A percentile compares a stretch with the other conserved stretches of the same genome.
These are phyloP conservation scores for Scatophagus argus DNA, from an alignment of 2,113 vertebrate species.

Conservation along the genomic window DNA sequence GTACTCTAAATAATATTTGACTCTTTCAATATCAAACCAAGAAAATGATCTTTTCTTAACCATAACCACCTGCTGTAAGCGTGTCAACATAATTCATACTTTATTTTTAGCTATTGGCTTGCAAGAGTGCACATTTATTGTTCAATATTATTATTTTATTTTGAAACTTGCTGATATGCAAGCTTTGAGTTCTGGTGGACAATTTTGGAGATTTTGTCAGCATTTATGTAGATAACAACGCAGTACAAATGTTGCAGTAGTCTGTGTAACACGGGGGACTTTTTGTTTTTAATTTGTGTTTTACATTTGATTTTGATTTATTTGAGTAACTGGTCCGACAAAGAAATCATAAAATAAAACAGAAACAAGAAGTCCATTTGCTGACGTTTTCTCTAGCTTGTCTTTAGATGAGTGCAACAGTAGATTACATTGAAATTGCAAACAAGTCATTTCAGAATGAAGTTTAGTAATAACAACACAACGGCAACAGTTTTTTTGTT, in stretches of 20 bases:
- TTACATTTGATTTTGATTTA: background rate
- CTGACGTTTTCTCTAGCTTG: background rate
- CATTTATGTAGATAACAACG: no score
- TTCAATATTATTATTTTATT: no score
- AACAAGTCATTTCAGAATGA: no score
- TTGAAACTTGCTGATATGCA: no score
- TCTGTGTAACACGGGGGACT: no score
- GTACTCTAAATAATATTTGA: background rate
- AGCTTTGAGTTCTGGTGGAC: no score
- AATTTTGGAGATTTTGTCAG: no score
- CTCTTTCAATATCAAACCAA: background rate
- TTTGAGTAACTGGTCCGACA: background rate
- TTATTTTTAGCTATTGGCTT: no score
- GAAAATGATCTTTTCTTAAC: background rate
- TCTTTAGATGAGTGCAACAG: background rate
- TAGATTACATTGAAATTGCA: no score
- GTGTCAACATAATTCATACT: background rate
- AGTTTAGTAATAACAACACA: no score
- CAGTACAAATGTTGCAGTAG: no score
- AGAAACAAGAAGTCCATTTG: background rate
- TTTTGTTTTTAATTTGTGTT: background rate
- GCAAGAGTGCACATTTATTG: background rate
- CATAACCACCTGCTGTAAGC: background rate
- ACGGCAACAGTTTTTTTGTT: no score
- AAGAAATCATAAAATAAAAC: background rate